Evolutionary conservation across 2,113 vertebrate genomes (phyloP).

Genomic region (Ammodytes dubius): DNA sequence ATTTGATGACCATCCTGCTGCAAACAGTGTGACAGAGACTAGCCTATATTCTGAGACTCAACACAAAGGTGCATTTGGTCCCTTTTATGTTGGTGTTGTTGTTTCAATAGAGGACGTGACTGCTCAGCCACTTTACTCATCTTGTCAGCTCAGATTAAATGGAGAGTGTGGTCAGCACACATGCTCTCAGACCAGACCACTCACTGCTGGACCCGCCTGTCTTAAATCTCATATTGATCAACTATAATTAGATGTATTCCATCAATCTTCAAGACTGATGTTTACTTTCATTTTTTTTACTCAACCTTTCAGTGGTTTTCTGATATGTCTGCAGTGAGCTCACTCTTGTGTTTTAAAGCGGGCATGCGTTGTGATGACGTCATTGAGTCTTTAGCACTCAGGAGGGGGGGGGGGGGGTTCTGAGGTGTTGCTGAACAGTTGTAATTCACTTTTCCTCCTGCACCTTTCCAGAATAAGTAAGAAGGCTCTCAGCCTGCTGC

Average conservation of each 20-base stretch:
- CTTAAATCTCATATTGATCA: constrained; percentile 72
- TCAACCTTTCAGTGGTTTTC: constrained; percentile 14
- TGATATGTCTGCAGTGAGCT: constrained; percentile 44
- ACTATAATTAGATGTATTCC: constrained; percentile 60
- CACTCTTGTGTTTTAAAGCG: constrained; percentile 24
- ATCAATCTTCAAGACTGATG: constrained; percentile 56
- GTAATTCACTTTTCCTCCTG: constrained; percentile 69
- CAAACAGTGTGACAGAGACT: constrained; percentile 1
- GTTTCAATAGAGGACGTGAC: constrained; percentile 39
- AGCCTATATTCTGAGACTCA: neutral
- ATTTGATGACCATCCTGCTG: neutral
- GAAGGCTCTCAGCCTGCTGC: constrained; percentile 66
- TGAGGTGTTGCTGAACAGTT: constrained; percentile 55
- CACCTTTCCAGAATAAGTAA: constrained; percentile 72
- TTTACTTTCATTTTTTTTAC: constrained; percentile 48
- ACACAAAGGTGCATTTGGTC: neutral
- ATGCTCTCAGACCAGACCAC: constrained; percentile 42
- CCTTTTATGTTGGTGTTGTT: no score
- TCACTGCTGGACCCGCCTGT: constrained; percentile 18
- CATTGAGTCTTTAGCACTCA: constrained; percentile 38
- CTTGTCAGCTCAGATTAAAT: constrained; percentile 67
- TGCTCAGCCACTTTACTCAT: constrained; percentile 52
- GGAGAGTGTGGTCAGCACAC: constrained; percentile 56
- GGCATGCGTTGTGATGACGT: constrained; percentile 56
- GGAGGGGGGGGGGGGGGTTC: neutral